Conservation (phyloP, 1,140 invertebrate species). For the Bactericera cockerelli region DNA sequence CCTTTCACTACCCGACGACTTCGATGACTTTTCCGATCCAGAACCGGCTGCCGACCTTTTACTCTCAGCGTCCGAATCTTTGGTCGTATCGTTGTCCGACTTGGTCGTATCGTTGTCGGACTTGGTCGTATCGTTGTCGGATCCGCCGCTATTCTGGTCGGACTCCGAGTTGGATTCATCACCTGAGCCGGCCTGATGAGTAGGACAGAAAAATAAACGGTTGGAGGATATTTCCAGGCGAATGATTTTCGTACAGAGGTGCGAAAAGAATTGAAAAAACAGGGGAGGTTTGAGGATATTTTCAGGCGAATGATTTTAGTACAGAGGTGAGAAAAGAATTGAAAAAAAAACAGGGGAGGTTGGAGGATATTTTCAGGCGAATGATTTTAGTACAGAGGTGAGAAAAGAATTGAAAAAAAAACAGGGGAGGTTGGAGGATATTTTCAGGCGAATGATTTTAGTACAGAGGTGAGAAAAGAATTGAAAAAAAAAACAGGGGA, state of each 20-base stretch:
- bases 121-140: slow-evolving; percentile 14
- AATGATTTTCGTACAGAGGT: no score
- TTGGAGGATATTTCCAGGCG: background rate
- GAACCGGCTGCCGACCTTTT: slow-evolving; percentile 16
- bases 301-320: no score
- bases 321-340: no score
- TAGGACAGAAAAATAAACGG: slow-evolving; percentile 7
- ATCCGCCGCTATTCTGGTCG: slow-evolving; percentile 18
- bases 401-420: no score
- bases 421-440: no score
- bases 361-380: no score
- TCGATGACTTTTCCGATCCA: slow-evolving; percentile 19
- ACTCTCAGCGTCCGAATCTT: background rate
- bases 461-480: no score
- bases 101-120: slow-evolving; percentile 16
- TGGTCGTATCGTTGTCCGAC: slow-evolving; percentile 11
- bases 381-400: no score
- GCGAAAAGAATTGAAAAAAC: background rate
- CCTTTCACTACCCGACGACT: background rate
- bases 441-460: no score
- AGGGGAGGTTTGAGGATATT: no score
- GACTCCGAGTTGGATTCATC: slow-evolving; percentile 21
- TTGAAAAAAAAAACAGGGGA: no score
- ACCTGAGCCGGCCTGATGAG: slow-evolving; percentile 19
- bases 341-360: no score